Conservation (phyloP, 2,113 vertebrate species). For the Megalops atlanticus region DNA sequence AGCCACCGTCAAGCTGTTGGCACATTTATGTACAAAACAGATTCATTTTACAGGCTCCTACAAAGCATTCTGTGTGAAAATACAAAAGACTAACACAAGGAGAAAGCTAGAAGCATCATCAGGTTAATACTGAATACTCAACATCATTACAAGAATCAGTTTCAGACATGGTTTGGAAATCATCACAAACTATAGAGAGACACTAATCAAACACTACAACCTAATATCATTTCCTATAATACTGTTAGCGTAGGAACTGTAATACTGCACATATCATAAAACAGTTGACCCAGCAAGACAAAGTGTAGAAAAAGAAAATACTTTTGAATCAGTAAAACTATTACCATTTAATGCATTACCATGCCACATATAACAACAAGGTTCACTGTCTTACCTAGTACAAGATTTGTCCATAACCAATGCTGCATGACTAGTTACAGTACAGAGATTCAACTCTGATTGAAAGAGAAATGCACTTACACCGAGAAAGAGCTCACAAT, state of each 20-base stretch:
- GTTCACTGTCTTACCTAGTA: constrained; percentile 85
- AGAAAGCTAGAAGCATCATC: constrained; percentile 79
- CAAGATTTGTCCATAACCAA: constrained; percentile 78
- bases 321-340: constrained; percentile 78
- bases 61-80: constrained; percentile 96
- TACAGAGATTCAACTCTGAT: constrained; percentile 89
- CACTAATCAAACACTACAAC: constrained; percentile 94
- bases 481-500: constrained; percentile 91
- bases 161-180: constrained; percentile 88
- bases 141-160: constrained; percentile 82
- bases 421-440: constrained; percentile 80
- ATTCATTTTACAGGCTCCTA: constrained; percentile 92
- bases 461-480: constrained; percentile 94
- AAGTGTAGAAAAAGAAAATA: constrained; percentile 72
- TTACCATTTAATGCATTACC: constrained; percentile 91
- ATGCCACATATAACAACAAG: constrained; percentile 95
- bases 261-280: constrained; percentile 92
- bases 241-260: constrained; percentile 79
- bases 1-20: constrained; percentile 98
- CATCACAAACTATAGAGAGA: constrained; percentile 89
- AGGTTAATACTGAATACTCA: constrained; percentile 63
- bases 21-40: constrained; percentile 99
- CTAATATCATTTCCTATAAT: constrained; percentile 84
- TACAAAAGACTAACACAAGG: constrained; percentile 97
- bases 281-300: constrained; percentile 79